Base-by-base conservation (phyloP, 2,888 invertebrate species). In the Drosophila eohydei region DNA sequence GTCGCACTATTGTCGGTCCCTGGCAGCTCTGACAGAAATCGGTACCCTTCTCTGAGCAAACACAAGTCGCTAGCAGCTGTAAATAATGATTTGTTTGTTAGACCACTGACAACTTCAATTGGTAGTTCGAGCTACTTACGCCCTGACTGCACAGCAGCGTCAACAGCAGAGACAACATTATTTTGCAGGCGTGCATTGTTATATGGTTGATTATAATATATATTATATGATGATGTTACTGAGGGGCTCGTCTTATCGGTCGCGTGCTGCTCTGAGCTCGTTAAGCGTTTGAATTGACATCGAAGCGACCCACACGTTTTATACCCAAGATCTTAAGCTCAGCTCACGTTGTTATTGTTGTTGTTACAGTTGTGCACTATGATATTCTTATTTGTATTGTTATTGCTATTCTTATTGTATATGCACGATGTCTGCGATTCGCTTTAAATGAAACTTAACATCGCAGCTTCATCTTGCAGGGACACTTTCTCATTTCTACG, bases 31-130 rank as follows among this genome's bases (percentile, higher is more conserved):
- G 71, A 59, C 92, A 92, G 62, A 75, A 89, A 44, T 92, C 91
- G 4, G 74, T 54, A 38, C 92, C 92, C 58, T 91, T 88, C 34
- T 83, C 91, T 11, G 88, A 81, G 72, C 93, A 92, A 11, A 92
- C 82, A 34, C 93, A 92, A 9, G 74, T 86, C 11, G 88, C 89
- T n/a, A 89, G 52, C 0, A 88, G 54, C 92, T 92, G 62, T 2
- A 70, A 51, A 32, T 26, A 7, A 2, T 11, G 4, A 36, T 11
- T 4, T 1, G 12, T 2, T 11, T 0, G 2, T 50, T 52, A 52
- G 38, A 8, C 0, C 11, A 21, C 12, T 9, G 3, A 2, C 0
- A 8, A 43, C 3, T 14, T 2, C 3, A 9, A 4, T 21, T 14
- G 32, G 1, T 14, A 8, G 4, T 9, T 55, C 0, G 1, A 21